Conservation (phyloP, 2,797 vertebrate genomes). For the Galagoides demidoff region DNA sequence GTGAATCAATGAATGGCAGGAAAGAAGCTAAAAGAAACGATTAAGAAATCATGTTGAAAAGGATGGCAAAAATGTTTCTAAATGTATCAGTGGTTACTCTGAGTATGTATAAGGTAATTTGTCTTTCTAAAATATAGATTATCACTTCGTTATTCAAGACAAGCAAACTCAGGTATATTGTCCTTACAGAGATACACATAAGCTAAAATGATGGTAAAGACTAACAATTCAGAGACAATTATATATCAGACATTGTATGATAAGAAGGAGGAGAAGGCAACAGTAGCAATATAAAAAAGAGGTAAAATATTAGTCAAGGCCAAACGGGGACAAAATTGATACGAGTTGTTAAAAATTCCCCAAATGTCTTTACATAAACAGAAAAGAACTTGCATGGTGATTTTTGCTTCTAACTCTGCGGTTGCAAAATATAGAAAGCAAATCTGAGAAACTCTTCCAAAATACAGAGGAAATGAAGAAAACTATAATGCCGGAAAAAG, state of each 20-base stretch:
- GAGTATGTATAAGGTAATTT: constrained; percentile 61
- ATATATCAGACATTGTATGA: neutral
- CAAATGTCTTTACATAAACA: neutral
- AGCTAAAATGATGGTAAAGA: constrained; percentile 36
- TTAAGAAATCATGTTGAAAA: constrained; percentile 62
- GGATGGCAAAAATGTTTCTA: constrained; percentile 50
- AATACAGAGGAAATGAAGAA: neutral
- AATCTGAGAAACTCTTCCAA: constrained; percentile 18
- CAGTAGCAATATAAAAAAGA: constrained; percentile 41
- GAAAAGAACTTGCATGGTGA: constrained; percentile 13
- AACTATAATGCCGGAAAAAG: neutral
- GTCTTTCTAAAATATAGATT: constrained; percentile 60
- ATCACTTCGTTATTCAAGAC: constrained; percentile 55
- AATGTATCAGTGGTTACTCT: constrained; percentile 50
- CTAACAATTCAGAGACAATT: constrained; percentile 50
- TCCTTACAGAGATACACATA: constrained; percentile 50
- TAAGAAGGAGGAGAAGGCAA: neutral
- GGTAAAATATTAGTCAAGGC: constrained; percentile 31
- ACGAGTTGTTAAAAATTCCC: constrained; percentile 11
- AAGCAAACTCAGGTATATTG: constrained; percentile 51
- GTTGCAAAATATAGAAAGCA: constrained; percentile 33
- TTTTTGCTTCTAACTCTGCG: constrained; percentile 22
- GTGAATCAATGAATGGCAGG: constrained; percentile 2
- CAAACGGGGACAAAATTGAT: constrained; percentile 49
- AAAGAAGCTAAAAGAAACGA: constrained; percentile 35